Evolutionary conservation across 2,797 vertebrate genomes (phyloP).

Genomic region (Rachycentron canadum): DNA sequence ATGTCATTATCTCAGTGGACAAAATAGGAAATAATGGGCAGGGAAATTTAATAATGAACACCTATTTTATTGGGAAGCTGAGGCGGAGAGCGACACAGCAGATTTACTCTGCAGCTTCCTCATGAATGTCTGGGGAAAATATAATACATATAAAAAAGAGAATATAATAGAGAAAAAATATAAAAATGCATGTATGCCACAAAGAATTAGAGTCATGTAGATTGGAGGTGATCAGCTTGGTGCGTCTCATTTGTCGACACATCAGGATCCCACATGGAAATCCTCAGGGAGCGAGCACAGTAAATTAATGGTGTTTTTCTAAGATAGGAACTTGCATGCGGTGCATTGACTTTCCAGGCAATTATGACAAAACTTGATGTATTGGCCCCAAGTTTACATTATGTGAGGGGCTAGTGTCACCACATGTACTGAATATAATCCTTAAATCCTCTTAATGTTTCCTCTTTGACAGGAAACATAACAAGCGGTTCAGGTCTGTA

Average conservation of each 20-base stretch:
- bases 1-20: background rate
- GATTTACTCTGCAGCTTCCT: background rate
- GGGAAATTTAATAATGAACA: background rate
- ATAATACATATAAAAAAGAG: background rate
- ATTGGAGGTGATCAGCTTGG: slow-evolving; percentile 12
- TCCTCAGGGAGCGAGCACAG: slow-evolving; percentile 38
- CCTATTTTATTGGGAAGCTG: background rate
- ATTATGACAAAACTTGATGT: slow-evolving; percentile 61
- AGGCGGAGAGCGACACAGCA: background rate
- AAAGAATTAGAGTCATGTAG: background rate
- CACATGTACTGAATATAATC: slow-evolving; percentile 54
- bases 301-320: slow-evolving; percentile 59
- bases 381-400: slow-evolving; percentile 40
- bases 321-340: slow-evolving; percentile 23
- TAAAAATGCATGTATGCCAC: background rate
- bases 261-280: slow-evolving; percentile 19
- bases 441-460: slow-evolving; percentile 67
- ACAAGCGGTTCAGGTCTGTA: background rate
- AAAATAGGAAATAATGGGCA: background rate
- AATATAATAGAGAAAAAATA: background rate
- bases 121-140: background rate
- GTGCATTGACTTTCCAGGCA: slow-evolving; percentile 40
- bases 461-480: slow-evolving; percentile 53
- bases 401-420: slow-evolving; percentile 52
- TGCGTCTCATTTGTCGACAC: slow-evolving; percentile 43